Conservation (phyloP, 2,797 vertebrate species). For the Esox masquinongy region DNA sequence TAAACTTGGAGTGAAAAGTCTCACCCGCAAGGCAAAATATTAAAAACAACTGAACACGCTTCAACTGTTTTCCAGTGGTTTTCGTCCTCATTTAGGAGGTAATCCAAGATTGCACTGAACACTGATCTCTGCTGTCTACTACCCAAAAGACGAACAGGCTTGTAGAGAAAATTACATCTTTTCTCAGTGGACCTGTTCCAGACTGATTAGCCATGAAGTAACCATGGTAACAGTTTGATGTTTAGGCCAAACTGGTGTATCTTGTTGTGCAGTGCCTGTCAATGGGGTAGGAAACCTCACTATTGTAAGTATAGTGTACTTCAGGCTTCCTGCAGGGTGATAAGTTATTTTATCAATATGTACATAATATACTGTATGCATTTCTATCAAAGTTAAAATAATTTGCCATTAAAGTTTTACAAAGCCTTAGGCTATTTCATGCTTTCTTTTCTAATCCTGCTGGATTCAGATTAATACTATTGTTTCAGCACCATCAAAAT, state of each 20-base stretch:
- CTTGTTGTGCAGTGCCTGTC: conserved; percentile 3
- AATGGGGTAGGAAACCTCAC: not conserved
- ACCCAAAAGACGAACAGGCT: no score
- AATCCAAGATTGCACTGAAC: no score
- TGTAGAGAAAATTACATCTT: no score
- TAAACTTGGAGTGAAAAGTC: no score
- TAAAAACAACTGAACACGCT: no score
- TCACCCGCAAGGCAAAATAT: no score
- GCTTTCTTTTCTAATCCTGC: not conserved
- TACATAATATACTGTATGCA: not conserved
- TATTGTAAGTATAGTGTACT: not conserved
- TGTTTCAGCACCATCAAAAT: not conserved
- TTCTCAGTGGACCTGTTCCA: no score
- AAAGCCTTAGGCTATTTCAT: not conserved
- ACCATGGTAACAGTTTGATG: no score
- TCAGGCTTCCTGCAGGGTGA: not conserved
- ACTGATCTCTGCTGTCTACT: no score
- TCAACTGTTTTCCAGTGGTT: no score
- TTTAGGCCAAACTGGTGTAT: not conserved
- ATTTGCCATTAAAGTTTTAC: not conserved
- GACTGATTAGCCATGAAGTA: no score
- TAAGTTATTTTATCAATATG: not conserved
- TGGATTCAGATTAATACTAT: not conserved
- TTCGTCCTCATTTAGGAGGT: no score
- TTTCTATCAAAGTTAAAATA: not conserved